Evolutionary conservation across 1,140 invertebrate species (phyloP).

Genomic region (Dufourea novaeangliae): DNA sequence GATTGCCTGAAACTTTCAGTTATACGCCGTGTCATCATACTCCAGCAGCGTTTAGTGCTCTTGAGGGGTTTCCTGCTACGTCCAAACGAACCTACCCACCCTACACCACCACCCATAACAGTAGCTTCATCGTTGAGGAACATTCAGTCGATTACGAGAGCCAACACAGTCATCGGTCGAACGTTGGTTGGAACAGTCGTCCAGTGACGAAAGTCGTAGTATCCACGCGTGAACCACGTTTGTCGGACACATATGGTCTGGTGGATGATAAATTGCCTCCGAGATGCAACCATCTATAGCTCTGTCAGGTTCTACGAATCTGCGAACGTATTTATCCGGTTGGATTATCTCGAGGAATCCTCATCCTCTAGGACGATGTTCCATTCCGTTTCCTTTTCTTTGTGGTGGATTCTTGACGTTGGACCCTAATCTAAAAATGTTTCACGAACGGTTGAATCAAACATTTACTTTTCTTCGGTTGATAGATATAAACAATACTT

Average conservation of each 20-base stretch:
- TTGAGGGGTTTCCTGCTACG: too few species aligned
- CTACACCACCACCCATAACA: too few species aligned
- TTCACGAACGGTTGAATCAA: not conserved
- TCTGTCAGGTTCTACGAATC: not conserved
- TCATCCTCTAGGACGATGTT: constrained; percentile 2
- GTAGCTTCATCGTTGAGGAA: too few species aligned
- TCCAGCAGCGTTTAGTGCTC: too few species aligned
- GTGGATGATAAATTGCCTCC: constrained; percentile 17
- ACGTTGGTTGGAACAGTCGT: too few species aligned
- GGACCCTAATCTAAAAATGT: not conserved
- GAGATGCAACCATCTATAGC: not conserved
- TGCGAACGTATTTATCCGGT: not conserved
- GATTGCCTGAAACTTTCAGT: too few species aligned
- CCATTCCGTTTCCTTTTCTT: not conserved
- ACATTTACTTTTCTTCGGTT: too few species aligned
- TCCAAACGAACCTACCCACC: too few species aligned
- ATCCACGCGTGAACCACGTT: constrained; percentile 22
- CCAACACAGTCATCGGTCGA: too few species aligned
- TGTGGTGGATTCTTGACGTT: not conserved
- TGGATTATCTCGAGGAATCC: constrained; percentile 16
- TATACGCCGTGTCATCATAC: too few species aligned
- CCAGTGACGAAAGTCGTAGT: not conserved
- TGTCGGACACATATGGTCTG: constrained; percentile 2
- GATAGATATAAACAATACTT: too few species aligned
- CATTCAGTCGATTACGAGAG: too few species aligned